Evolutionary conservation across 2,888 invertebrate genomes (phyloP), one percentile per base, ranked within the genome.

Genomic region (Drosophila suboccidentalis): DNA sequence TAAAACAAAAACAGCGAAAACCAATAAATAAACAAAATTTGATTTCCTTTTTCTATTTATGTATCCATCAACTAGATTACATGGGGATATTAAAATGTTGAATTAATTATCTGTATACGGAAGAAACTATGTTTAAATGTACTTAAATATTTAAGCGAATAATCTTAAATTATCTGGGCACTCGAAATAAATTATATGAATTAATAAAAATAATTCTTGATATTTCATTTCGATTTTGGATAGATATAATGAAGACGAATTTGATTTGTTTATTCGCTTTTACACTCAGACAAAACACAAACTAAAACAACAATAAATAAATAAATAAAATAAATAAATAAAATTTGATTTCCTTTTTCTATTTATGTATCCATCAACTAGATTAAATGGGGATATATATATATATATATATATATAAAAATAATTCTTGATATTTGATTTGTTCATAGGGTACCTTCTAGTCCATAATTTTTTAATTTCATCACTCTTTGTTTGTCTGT

Each of bases 161-260:
- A 29, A 29, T 32, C 0, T 1, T 9, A 9, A 32, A 32, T 32
- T 9, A 29, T 29, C 29, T 1, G 29, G 0, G 0, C 0, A 26
- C 26, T 26, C 4, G 5, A 26, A 26, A 26, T 26, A 29, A 29
- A 29, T 29, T 29, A 6, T 29, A 5, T 8, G 26, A 26, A 1
- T 5, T 8, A 26, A 26, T 29, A 32, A 32, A 32, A 32, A 32
- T 32, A 10, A 19, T 29, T n/a, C n/a, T n/a, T n/a, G n/a, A n/a
- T n/a, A n/a, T n/a, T n/a, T n/a, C n/a, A n/a, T n/a, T n/a, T n/a
- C n/a, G n/a, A 87, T 85, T 64, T 75, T 75, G 65, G 22, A 75
- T 84, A 75, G 63, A 58, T 66, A 71, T 81, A 81, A 85, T 85
- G 75, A 83, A 78, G 85, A 85, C 57, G 77, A 81, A 82, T 82